phyloP scores from a whole-genome alignment of 2,888 invertebrate species.

The Yponomeuta cagnagella region DNA sequence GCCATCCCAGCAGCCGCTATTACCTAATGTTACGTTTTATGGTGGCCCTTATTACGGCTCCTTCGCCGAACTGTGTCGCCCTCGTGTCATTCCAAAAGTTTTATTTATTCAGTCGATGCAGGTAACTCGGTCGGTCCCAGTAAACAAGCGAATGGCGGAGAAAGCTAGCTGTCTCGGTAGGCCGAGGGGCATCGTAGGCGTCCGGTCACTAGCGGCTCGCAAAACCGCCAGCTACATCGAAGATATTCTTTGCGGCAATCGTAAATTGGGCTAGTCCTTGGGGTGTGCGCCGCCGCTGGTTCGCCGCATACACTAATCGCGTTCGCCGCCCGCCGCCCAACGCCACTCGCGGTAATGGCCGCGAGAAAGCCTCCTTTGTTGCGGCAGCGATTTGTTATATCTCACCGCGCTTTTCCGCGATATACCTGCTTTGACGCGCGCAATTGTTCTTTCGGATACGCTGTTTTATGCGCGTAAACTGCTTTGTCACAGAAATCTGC shows the following conservation, averaged over 20 bases:
- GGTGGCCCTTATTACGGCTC: slow-evolving; percentile 72
- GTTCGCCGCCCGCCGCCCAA: slow-evolving; percentile 34
- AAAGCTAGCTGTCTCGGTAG: background rate
- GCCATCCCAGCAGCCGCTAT: slow-evolving; percentile 73
- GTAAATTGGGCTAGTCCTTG: slow-evolving; percentile 53
- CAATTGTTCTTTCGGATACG: slow-evolving; percentile 72
- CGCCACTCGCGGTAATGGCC: slow-evolving; percentile 56
- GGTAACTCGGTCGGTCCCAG: background rate
- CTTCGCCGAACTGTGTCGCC: slow-evolving; percentile 50
- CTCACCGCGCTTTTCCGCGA: slow-evolving; percentile 59
- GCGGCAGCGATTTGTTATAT: slow-evolving; percentile 70
- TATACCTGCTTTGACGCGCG: slow-evolving; percentile 69
- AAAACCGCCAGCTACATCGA: slow-evolving; percentile 57
- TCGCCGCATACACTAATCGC: slow-evolving; percentile 59
- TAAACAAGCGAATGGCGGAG: slow-evolving; percentile 12
- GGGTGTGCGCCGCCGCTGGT: slow-evolving; percentile 33
- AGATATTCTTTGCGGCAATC: slow-evolving; percentile 70
- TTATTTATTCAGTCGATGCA: slow-evolving; percentile 37
- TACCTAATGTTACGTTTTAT: slow-evolving; percentile 75
- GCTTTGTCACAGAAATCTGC: slow-evolving; percentile 71
- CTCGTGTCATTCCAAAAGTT: slow-evolving; percentile 35
- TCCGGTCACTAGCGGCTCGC: slow-evolving; percentile 53
- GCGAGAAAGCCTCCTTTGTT: slow-evolving; percentile 73
- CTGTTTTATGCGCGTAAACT: slow-evolving; percentile 66
- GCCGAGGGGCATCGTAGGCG: slow-evolving; percentile 26